These are phyloP conservation scores for Vulpes lagopus DNA, from an alignment of 2,113 vertebrate species.

Conservation along the genomic window DNA sequence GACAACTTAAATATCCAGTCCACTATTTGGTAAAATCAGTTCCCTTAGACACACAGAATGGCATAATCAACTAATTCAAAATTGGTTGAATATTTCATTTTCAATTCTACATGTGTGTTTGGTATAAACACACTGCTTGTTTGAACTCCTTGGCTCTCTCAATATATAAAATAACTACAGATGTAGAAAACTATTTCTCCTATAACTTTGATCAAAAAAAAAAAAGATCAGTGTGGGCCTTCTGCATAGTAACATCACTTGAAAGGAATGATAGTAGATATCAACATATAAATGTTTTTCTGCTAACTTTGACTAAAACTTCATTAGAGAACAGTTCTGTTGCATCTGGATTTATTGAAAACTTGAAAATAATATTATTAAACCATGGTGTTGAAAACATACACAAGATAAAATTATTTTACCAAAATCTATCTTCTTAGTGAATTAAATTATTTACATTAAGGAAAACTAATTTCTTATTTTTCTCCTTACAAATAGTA, in stretches of 20 bases:
- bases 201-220: not conserved
- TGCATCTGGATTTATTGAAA: conserved; percentile 33
- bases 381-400: not conserved
- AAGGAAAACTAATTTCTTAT: not conserved
- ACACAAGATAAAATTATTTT: conserved; percentile 13
- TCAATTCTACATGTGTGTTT: not conserved
- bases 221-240: not conserved
- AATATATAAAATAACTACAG: not conserved
- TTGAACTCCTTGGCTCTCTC: not conserved
- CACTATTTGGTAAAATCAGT: not conserved
- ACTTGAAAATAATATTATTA: not conserved
- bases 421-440: not conserved
- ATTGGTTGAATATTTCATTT: not conserved
- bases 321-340: not conserved
- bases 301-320: not conserved
- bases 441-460: not conserved
- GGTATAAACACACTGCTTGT: not conserved
- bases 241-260: not conserved
- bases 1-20: not conserved
- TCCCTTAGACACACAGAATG: not conserved
- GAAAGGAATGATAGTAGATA: not conserved
- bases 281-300: not conserved
- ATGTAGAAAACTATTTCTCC: not conserved
- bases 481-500: conserved; percentile 18
- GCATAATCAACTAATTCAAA: not conserved